Evolutionary conservation across 2,797 vertebrate species (phyloP), one percentile per base, ranked within the genome.

Genomic region (Monodelphis domestica): DNA sequence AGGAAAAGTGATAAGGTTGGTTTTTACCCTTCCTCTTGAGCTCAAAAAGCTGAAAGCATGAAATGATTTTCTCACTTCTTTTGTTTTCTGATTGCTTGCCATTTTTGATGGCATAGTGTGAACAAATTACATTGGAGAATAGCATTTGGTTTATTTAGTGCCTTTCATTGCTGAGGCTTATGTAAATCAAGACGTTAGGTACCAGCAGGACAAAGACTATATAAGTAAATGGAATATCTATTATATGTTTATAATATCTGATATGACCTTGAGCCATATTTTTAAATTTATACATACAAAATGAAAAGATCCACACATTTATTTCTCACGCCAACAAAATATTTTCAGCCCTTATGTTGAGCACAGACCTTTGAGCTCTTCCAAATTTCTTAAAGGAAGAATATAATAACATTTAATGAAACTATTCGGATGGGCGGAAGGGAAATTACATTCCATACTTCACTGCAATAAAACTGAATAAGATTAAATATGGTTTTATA

Each of bases 221-320:
- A 45, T 84, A 88, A 52, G n/a, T 54, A 93, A 90, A 57, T 38
- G 5, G 33, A 91, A 92, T 52, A 50, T 51, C 45, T 30, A 45
- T 38, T 54, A 4, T 50, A 91, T 17, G 91, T 54, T 56, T 92
- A 2, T 53, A 89, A 52, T 91, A 90, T 55, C 33, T 90, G 84
- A 29, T 57, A 17, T 70, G 57, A 84, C 28, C 29, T 90, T 53
- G 21, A 2, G 53, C 17, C 17, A 55, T 17, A 89, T 21, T 45
- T 91, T 57, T 53, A 51, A 94, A 91, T 89, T 94, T 92, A 45
- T 91, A 59, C 12, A 17, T 21, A 84, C 45, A 17, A 9, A 95
- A 57, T 94, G n/a, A 14, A 95, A 90, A 91, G 70, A 84, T 89
- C 3, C 5, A 59, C 91, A n/a, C 9, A 54, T n/a, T 97, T 95